Evolutionary conservation across 1,140 invertebrate species (phyloP), one percentile per base, ranked within the genome.

Genomic region (Eumeta japonica): DNA sequence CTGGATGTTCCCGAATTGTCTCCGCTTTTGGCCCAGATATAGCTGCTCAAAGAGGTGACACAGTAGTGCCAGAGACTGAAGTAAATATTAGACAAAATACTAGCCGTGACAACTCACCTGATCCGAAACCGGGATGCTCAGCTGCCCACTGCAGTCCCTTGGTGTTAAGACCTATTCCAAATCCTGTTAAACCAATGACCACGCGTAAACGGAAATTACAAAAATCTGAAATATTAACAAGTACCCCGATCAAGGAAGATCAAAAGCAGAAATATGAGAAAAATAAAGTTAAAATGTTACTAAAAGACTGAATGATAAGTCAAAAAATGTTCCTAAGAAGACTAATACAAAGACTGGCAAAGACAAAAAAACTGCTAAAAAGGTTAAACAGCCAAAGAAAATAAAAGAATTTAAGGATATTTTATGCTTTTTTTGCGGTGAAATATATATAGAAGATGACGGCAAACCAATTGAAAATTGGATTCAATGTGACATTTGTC

Each of bases 401-500:
- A n/a, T n/a, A n/a, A n/a, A n/a, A n/a, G n/a, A 51, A 48, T 45
- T 48, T 40, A 41, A 51, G 39, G 33, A 45, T 48, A 45, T 48
- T 31, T 36, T 43, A 38, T 50, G 39, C 33, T 45, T 47, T 42
- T 40, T 47, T 33, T 47, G 37, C 28, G 36, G 40, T 20, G 29
- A 45, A 43, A 41, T 46, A 11, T 48, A 47, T 37, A 45, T 46
- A 31, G 45, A 53, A 45, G 43, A 48, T 36, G 43, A 45, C 16
- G 40, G 24, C 41, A 45, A 45, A 16, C 46, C 48, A 28, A 51
- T 45, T 33, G 52, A 59, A 48, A 39, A 50, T 43, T 58, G 58
- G 56, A 53, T 55, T 41, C 49, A 41, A 48, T 62, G 58, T 50
- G 45, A 42, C 19, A 44, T 41, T 38, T 59, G 52, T 46, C 40